Percentiles rank a stretch among this genome's conserved stretches.
phyloP scores from a whole-genome alignment of 2,888 invertebrate genomes.

The Tenodera sinensis region DNA sequence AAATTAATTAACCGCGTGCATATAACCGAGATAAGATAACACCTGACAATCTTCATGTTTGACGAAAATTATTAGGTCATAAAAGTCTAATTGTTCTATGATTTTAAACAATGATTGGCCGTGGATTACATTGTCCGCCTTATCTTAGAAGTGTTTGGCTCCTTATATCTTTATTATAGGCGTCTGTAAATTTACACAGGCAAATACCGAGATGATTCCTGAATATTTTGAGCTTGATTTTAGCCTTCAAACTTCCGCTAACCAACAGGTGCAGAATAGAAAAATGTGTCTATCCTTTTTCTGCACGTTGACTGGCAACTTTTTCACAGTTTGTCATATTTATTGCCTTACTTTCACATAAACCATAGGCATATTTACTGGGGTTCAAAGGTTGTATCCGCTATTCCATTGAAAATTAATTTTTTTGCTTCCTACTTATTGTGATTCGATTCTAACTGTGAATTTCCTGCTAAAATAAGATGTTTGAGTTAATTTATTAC shows the following conservation, averaged over 20 bases:
- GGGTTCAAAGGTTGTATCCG: no score
- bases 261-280: background rate
- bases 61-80: background rate
- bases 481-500: no score
- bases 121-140: background rate
- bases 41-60: background rate
- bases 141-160: background rate
- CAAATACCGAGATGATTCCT: background rate
- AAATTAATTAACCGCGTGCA: background rate
- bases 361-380: no score
- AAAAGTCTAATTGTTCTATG: background rate
- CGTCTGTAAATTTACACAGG: background rate
- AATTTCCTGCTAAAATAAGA: no score
- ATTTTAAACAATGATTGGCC: background rate
- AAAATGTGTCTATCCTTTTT: no score
- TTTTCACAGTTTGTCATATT: no score
- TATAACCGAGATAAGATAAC: background rate
- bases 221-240: background rate
- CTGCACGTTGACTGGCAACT: no score
- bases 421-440: no score
- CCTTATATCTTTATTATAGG: background rate
- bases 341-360: no score
- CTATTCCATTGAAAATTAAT: no score
- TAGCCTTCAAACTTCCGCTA: background rate
- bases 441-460: no score